These are phyloP conservation scores for Mythimna pallens DNA, from an alignment of 2,888 invertebrate species.

Conservation along the genomic window DNA sequence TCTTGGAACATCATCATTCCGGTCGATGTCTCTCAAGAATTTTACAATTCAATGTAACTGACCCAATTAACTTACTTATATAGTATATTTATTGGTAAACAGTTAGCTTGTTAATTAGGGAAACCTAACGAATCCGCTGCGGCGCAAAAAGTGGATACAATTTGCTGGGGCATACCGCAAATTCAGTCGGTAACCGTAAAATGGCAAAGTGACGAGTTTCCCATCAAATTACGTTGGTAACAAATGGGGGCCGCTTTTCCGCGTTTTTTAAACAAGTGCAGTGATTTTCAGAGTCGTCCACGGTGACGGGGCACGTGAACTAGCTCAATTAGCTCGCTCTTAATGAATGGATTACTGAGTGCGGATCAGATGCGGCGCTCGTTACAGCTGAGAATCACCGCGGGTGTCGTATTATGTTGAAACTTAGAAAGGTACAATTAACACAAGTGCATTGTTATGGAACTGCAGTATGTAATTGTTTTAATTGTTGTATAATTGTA, in stretches of 20 bases:
- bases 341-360: constrained; percentile 77
- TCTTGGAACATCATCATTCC: constrained; percentile 27
- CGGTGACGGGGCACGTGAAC: constrained; percentile 77
- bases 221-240: constrained; percentile 71
- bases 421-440: constrained; percentile 40
- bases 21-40: constrained; percentile 37
- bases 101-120: constrained; percentile 55
- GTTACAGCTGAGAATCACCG: constrained; percentile 58
- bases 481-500: constrained; percentile 2
- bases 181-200: constrained; percentile 63
- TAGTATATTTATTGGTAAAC: constrained; percentile 45
- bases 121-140: constrained; percentile 41
- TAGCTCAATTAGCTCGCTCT: constrained; percentile 77
- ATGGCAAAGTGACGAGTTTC: constrained; percentile 63
- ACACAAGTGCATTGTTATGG: constrained; percentile 23
- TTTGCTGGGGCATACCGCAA: constrained; percentile 61
- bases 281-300: constrained; percentile 63
- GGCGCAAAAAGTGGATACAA: constrained; percentile 54
- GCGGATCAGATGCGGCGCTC: constrained; percentile 52
- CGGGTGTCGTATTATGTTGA: constrained; percentile 60
- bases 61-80: constrained; percentile 40
- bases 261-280: constrained; percentile 66
- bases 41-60: constrained; percentile 37
- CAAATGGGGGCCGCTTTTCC: constrained; percentile 69
- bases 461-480: constrained; percentile 9